Evolutionary conservation across 2,797 vertebrate species (phyloP).

Genomic region (Pseudochirops cupreus): DNA sequence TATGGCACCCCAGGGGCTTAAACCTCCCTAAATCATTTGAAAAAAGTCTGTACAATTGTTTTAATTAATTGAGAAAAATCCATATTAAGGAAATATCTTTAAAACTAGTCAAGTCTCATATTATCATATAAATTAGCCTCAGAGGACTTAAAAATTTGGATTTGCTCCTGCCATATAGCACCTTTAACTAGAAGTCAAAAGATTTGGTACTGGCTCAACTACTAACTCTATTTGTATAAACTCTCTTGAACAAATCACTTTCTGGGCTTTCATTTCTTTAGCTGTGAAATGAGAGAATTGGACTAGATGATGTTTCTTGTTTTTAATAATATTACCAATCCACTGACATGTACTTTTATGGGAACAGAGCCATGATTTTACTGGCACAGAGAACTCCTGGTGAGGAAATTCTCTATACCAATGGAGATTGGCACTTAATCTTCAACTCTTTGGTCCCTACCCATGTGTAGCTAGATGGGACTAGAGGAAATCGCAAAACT

Average conservation of each 20-base stretch:
- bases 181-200: neutral
- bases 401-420: neutral
- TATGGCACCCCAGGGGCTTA: constrained; percentile 42
- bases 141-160: neutral
- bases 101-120: constrained; percentile 31
- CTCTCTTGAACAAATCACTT: neutral
- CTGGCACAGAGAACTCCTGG: neutral
- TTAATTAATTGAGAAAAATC: constrained; percentile 57
- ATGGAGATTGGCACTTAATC: neutral
- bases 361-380: neutral
- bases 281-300: neutral
- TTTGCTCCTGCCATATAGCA: neutral
- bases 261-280: neutral
- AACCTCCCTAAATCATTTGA: constrained; percentile 51
- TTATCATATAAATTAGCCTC: constrained; percentile 4
- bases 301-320: neutral
- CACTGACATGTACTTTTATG: neutral
- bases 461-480: neutral
- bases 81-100: constrained; percentile 48
- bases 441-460: neutral
- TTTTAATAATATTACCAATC: neutral
- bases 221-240: neutral
- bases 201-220: neutral
- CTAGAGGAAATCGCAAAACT: neutral
- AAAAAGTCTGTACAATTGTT: constrained; percentile 17